These are phyloP conservation scores for Acronicta aceris DNA, from an alignment of 2,888 invertebrate genomes.

Conservation along the genomic window DNA sequence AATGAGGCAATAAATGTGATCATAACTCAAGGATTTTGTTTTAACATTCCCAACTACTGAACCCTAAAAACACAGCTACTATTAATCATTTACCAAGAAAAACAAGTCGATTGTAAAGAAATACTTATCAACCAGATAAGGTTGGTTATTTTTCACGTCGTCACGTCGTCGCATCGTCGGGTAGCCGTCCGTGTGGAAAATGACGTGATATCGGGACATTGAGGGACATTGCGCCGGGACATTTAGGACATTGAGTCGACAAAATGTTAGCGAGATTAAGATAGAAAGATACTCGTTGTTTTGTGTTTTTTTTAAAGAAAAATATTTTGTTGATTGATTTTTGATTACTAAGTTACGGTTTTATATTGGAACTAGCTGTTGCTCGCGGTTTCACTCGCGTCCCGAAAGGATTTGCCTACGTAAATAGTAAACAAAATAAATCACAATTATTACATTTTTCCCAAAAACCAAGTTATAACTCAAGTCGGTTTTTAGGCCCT, in stretches of 20 bases:
- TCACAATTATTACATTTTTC: too few relatives aligned
- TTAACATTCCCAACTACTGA: neutral
- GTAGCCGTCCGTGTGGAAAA: conserved; percentile 47
- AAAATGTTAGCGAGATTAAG: conserved; percentile 48
- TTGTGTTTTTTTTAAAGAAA: conserved; percentile 4
- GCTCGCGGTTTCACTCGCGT: too few relatives aligned
- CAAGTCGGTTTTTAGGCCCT: too few relatives aligned
- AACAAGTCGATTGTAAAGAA: conserved; percentile 53
- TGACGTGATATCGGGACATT: conserved; percentile 49
- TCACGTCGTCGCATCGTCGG: conserved; percentile 37
- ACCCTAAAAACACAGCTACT: conserved; percentile 2
- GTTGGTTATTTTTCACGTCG: conserved; percentile 53
- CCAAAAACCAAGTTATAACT: too few relatives aligned
- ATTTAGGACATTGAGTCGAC: conserved; percentile 40
- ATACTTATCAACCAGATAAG: conserved; percentile 55
- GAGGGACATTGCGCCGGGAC: conserved; percentile 25
- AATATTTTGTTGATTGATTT: conserved; percentile 28
- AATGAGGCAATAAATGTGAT: too few relatives aligned
- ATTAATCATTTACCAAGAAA: conserved; percentile 54
- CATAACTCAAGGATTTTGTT: neutral
- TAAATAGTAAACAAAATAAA: too few relatives aligned
- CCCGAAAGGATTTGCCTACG: too few relatives aligned
- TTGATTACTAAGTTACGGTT: neutral
- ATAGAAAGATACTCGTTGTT: conserved; percentile 18
- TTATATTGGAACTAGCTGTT: too few relatives aligned